Base-by-base conservation (phyloP, 2,888 invertebrate genomes). In the Diaperis boleti region DNA sequence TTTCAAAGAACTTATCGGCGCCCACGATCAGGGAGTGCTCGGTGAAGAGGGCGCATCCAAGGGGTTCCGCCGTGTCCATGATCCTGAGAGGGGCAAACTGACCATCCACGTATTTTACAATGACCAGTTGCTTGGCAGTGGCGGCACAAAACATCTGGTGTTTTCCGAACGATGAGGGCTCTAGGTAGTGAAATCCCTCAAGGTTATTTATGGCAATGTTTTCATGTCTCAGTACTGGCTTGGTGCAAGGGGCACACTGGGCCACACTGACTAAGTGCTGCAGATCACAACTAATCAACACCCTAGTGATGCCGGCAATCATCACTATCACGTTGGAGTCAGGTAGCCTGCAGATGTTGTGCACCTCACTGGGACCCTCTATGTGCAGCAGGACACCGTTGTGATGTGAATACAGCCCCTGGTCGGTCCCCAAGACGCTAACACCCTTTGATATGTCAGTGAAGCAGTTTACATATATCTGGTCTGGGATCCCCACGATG, bases 1-100 rank as follows among this genome's bases (percentile, higher is more conserved):
- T 87, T 79, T 91, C 91, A 76, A 92, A 92, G 65, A 94, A 94
- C 75, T 91, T 92, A 72, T 95, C 92, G 0, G 92, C 92, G 7
- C 94, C 92, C 44, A 95, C 88, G 17, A 81, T 77, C 2, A 81
- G 62, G 50, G 77, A 79, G 70, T 87, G 87, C 22, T 86, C 82
- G 0, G 92, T 91, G 67, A 94, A 93, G 63, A 92, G 85, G 20
- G 94, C 86, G 64, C 94, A 90, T 70, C 88, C 86, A 37, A 90
- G 88, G 0, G 91, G 89, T 74, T 92, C 91, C 5, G 89, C 87
- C 0, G 92, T 92, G 68, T 87, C 87, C 55, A 95, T 82, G 20
- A 92, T 88, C 69, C 92, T 86, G 5, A 87, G 79, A 0, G 87
- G 83, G 45, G 86, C 82, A 74, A 92, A 92, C 68, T 87, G 86